phyloP scores from a whole-genome alignment of 1,140 invertebrate species.

The Pygmarrhopalites habei region DNA sequence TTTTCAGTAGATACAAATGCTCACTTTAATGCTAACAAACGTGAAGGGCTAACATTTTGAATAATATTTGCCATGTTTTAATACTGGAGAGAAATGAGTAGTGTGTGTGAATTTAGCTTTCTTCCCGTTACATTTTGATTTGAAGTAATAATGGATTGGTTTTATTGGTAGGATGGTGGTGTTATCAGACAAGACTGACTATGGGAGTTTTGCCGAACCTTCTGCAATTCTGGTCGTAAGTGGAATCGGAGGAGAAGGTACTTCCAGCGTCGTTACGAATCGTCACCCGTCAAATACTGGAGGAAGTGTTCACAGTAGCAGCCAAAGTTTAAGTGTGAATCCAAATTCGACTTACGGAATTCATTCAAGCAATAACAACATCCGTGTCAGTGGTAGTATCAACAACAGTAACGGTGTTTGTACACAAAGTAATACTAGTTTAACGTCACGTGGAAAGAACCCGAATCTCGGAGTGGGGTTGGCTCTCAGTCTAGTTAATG shows the following conservation, averaged over 20 bases:
- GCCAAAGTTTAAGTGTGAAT: conserved; percentile 16
- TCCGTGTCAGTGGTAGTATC: background rate
- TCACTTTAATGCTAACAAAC: too few relatives aligned
- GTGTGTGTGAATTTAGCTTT: too few relatives aligned
- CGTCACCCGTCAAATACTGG: conserved; percentile 2
- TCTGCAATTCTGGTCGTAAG: conserved; percentile 27
- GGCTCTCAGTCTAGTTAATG: conserved; percentile 4
- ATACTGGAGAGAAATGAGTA: too few relatives aligned
- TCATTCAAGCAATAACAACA: conserved; percentile 16
- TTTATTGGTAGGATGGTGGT: conserved; percentile 30
- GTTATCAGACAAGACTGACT: conserved; percentile 36
- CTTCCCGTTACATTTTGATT: background rate
- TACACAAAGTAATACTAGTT: conserved; percentile 2
- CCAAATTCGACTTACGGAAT: conserved; percentile 1
- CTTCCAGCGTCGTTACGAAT: conserved; percentile 7
- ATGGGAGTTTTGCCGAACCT: conserved; percentile 34
- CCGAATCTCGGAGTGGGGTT: conserved; percentile 1
- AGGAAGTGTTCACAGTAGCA: conserved; percentile 14
- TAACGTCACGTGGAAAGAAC: conserved; percentile 1
- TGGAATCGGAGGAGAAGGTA: conserved; percentile 12
- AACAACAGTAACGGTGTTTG: background rate
- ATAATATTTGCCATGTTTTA: too few relatives aligned
- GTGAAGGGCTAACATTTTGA: too few relatives aligned
- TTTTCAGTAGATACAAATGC: too few relatives aligned
- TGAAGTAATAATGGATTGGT: background rate